A percentile compares a stretch with the other conserved stretches of the same genome.
Conservation (phyloP, 2,797 vertebrate species). For the Morelia viridis region DNA sequence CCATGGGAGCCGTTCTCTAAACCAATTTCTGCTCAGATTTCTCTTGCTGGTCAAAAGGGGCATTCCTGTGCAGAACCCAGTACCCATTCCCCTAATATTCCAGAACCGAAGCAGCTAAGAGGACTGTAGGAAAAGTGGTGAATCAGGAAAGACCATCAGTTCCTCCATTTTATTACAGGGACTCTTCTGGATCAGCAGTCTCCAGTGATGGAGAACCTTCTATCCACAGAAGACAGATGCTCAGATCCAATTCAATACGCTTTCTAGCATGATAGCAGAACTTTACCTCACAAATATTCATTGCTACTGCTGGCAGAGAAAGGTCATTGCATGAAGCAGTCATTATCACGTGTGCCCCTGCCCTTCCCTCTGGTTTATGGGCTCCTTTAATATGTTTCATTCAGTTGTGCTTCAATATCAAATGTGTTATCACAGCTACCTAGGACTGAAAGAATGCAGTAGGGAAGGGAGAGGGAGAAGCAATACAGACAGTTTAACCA, state of each 20-base stretch:
- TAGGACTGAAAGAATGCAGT: slow-evolving; percentile 15
- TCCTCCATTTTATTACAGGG: background rate
- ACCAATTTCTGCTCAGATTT: background rate
- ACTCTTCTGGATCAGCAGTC: background rate
- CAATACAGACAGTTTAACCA: background rate
- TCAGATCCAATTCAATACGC: background rate
- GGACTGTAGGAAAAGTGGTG: background rate
- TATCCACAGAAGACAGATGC: background rate
- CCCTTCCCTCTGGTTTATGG: slow-evolving; percentile 25
- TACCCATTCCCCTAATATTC: too few species aligned
- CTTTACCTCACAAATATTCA: background rate
- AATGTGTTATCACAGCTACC: background rate
- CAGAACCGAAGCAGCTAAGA: background rate
- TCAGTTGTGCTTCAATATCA: slow-evolving; percentile 24
- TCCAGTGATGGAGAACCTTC: background rate
- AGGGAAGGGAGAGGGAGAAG: background rate
- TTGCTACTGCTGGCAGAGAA: slow-evolving; percentile 1
- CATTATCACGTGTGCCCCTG: background rate
- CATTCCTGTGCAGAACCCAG: background rate
- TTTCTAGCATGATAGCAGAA: background rate
- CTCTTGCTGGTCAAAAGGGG: background rate
- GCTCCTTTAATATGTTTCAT: slow-evolving; percentile 1
- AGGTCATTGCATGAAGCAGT: background rate
- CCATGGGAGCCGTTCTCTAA: background rate
- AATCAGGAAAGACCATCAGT: background rate